These are phyloP conservation scores for Orussus abietinus DNA, from an alignment of 1,140 invertebrate genomes.

Conservation along the genomic window DNA sequence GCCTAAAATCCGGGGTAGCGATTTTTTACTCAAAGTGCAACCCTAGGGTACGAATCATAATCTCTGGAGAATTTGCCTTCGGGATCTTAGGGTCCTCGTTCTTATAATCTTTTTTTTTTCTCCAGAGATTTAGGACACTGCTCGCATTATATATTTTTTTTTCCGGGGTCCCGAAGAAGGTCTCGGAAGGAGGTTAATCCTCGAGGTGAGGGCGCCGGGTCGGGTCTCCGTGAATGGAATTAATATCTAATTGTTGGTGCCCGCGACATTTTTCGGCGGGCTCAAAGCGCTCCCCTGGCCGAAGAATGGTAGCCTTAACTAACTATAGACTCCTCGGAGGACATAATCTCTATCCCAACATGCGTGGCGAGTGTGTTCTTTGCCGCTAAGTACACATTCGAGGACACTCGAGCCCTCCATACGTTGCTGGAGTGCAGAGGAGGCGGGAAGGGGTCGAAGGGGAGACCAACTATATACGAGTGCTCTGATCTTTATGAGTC, in stretches of 20 bases:
- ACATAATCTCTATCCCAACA: constrained; percentile 39
- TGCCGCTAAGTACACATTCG: constrained; percentile 39
- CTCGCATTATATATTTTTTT: no score
- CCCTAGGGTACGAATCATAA: no score
- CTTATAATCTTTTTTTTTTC: no score
- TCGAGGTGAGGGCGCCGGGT: constrained; percentile 3
- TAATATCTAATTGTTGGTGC: constrained; percentile 36
- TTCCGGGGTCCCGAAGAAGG: no score
- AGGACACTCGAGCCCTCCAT: constrained; percentile 12
- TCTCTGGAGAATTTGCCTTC: no score
- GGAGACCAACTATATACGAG: not conserved
- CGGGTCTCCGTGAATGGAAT: constrained; percentile 34
- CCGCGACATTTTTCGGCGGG: constrained; percentile 17
- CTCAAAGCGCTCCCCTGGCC: constrained; percentile 17
- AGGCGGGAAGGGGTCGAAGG: not conserved
- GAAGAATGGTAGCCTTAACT: constrained; percentile 38
- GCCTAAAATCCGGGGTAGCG: no score
- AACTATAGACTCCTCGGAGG: constrained; percentile 39
- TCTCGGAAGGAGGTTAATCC: constrained; percentile 31
- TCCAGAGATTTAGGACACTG: no score
- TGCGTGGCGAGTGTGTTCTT: constrained; percentile 30
- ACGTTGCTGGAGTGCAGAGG: constrained; percentile 6
- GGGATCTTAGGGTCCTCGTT: no score
- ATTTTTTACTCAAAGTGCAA: no score
- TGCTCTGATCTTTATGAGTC: constrained; percentile 39